phyloP scores from a whole-genome alignment of 1,140 invertebrate genomes.

The Holcopasites calliopsidis region DNA sequence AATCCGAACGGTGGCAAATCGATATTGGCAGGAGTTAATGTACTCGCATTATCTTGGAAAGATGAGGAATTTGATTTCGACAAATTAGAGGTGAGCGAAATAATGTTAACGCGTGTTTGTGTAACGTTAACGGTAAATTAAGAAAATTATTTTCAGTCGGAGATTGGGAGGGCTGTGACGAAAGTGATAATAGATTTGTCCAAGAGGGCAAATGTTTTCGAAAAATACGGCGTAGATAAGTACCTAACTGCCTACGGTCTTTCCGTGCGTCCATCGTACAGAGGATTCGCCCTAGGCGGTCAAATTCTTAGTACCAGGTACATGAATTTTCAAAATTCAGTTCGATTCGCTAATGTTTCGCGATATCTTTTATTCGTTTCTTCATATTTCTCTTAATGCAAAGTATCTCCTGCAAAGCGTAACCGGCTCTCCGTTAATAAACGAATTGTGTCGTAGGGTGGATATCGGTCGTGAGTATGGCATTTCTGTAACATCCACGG shows the following conservation, averaged over 20 bases:
- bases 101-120: neutral
- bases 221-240: conserved; percentile 64
- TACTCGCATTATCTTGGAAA: conserved; percentile 50
- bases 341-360: too few relatives aligned
- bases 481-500: conserved; percentile 47
- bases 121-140: neutral
- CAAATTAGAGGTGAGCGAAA: neutral
- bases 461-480: conserved; percentile 50
- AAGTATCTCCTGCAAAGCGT: too few relatives aligned
- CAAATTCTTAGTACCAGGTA: conserved; percentile 67
- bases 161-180: neutral
- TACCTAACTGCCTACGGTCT: conserved; percentile 68
- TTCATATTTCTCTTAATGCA: rapidly evolving
- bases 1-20: conserved; percentile 60
- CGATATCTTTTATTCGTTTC: too few relatives aligned
- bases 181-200: conserved; percentile 1
- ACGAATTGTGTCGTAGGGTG: conserved; percentile 11
- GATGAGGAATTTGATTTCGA: neutral
- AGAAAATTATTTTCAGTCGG: conserved; percentile 24
- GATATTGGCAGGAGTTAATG: conserved; percentile 66
- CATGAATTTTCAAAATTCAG: neutral
- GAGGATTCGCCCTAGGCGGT: conserved; percentile 68
- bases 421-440: neutral
- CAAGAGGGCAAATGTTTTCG: conserved; percentile 47
- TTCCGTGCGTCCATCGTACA: conserved; percentile 65